Conservation (phyloP, 2,113 vertebrate genomes). For the Malurus elegans region DNA sequence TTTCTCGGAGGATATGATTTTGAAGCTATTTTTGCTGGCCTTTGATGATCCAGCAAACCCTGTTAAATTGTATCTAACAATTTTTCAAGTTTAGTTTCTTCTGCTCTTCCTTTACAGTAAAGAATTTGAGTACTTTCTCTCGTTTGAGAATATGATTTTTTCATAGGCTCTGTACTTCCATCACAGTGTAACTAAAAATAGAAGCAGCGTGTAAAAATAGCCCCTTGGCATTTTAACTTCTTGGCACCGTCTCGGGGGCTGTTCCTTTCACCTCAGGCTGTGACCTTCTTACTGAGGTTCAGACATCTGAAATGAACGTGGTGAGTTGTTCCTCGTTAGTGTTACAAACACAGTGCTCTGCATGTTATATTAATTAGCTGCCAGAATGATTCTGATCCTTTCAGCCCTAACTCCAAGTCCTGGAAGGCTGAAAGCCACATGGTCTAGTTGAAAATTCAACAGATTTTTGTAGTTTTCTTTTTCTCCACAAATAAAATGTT, state of each 20-base stretch:
- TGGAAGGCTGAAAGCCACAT: background rate
- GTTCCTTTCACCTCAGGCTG: constrained; percentile 46
- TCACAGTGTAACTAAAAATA: constrained; percentile 24
- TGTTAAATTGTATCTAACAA: background rate
- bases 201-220: constrained; percentile 20
- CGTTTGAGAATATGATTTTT: background rate
- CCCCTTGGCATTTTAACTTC: constrained; percentile 43
- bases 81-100: background rate
- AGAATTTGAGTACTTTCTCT: background rate
- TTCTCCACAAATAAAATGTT: background rate
- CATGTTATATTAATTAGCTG: background rate
- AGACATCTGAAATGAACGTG: background rate
- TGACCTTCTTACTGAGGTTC: constrained; percentile 34
- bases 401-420: background rate
- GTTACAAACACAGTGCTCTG: background rate
- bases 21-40: background rate
- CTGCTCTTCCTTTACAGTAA: background rate
- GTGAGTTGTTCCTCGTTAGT: background rate
- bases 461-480: background rate
- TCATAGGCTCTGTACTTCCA: background rate
- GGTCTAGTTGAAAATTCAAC: background rate
- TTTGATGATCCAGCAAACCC: background rate
- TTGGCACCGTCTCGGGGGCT: constrained; percentile 14
- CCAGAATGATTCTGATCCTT: background rate
- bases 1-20: background rate